These are phyloP conservation scores for Macrophya annulata DNA, from an alignment of 2,888 invertebrate species.

Conservation along the genomic window DNA sequence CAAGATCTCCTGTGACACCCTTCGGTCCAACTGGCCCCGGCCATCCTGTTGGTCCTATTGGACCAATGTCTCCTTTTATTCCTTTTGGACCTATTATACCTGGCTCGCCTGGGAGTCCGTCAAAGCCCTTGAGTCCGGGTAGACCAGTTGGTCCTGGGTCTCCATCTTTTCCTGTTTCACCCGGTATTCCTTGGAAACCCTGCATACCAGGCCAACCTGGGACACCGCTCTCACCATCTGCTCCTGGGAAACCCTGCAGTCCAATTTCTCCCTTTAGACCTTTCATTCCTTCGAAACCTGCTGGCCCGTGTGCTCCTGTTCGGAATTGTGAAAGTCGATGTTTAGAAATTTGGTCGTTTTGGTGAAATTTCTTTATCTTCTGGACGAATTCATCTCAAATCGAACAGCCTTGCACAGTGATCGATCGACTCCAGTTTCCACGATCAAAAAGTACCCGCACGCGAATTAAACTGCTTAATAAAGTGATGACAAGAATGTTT, in stretches of 20 bases:
- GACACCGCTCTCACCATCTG: conserved; percentile 77
- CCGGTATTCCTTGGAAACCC: conserved; percentile 81
- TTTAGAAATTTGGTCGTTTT: not conserved
- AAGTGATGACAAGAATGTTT: too few species aligned
- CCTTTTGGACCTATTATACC: conserved; percentile 85
- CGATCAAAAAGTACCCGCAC: too few species aligned
- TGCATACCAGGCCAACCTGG: conserved; percentile 77
- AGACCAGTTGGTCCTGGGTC: conserved; percentile 82
- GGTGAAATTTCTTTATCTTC: not conserved
- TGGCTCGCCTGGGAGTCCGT: conserved; percentile 80
- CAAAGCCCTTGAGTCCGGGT: conserved; percentile 84
- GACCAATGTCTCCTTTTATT: conserved; percentile 88
- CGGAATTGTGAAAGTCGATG: not conserved
- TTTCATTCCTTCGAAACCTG: conserved; percentile 74
- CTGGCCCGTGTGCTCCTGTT: conserved; percentile 72
- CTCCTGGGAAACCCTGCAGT: conserved; percentile 76
- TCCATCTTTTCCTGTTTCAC: conserved; percentile 81
- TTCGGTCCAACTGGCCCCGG: conserved; percentile 82
- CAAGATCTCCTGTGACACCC: conserved; percentile 85
- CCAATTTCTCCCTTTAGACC: conserved; percentile 78
- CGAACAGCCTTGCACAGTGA: too few species aligned
- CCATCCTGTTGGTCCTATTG: conserved; percentile 84
- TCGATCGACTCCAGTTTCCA: too few species aligned
- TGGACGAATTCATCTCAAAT: too few species aligned
- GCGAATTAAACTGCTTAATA: too few species aligned